phyloP scores from a whole-genome alignment of 2,888 invertebrate genomes.

The Amphipyra tragopoginis region DNA sequence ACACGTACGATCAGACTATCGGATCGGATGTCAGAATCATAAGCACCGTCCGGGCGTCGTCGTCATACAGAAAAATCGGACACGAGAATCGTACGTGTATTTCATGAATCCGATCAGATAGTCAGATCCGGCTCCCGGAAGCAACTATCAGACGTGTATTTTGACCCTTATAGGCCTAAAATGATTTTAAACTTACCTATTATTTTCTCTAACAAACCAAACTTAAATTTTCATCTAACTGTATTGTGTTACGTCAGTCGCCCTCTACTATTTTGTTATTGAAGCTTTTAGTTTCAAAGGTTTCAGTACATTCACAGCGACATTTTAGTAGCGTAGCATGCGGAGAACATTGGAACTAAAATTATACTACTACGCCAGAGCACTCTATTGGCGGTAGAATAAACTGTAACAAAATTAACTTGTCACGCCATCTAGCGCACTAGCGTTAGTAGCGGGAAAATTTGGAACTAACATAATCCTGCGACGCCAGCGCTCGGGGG shows the following conservation, averaged over 20 bases:
- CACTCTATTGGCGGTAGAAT: slow-evolving; percentile 21
- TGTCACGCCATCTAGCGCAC: slow-evolving; percentile 20
- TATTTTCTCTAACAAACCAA: too few species aligned
- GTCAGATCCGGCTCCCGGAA: too few species aligned
- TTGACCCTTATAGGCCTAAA: too few species aligned
- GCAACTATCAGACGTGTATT: too few species aligned
- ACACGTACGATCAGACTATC: too few species aligned
- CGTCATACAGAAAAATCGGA: too few species aligned
- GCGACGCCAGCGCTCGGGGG: slow-evolving; percentile 9
- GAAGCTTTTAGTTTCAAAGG: slow-evolving; percentile 25
- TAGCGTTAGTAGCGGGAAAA: slow-evolving; percentile 6
- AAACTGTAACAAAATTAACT: neutral
- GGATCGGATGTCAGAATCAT: too few species aligned
- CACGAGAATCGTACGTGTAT: too few species aligned
- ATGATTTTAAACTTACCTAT: too few species aligned
- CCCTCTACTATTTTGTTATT: slow-evolving; percentile 25
- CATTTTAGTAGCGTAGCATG: neutral
- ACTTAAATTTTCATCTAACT: too few species aligned
- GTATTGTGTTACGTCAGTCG: neutral
- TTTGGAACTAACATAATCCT: neutral
- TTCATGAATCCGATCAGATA: too few species aligned
- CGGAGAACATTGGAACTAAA: slow-evolving; percentile 24
- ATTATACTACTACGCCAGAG: neutral
- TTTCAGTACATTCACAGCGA: slow-evolving; percentile 6
- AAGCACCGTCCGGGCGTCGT: too few species aligned